phyloP scores from a whole-genome alignment of 2,113 vertebrate species.

The Chlamydotis undulata region DNA sequence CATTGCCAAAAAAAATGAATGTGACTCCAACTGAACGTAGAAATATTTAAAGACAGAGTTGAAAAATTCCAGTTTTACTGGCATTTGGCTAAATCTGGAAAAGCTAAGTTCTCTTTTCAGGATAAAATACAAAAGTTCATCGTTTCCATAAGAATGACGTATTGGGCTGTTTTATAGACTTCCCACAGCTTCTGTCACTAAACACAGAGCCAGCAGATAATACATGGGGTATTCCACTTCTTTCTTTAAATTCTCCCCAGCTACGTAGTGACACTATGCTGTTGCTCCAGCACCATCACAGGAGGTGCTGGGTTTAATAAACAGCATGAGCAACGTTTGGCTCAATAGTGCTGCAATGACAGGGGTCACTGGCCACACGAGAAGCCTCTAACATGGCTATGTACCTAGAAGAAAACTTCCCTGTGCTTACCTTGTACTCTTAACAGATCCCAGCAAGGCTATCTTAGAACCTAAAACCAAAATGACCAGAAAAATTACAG shows the following conservation, averaged over 20 bases:
- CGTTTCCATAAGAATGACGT: background rate
- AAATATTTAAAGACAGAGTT: background rate
- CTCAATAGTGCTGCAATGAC: background rate
- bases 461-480: background rate
- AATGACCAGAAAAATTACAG: background rate
- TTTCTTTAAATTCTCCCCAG: background rate
- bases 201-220: slow-evolving; percentile 22
- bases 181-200: slow-evolving; percentile 37
- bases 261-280: background rate
- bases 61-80: background rate
- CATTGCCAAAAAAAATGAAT: background rate
- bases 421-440: background rate
- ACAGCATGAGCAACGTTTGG: background rate
- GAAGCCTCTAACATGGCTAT: background rate
- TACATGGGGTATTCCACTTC: background rate
- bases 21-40: background rate
- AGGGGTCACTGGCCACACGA: background rate
- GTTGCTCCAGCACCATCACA: background rate
- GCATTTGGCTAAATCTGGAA: background rate
- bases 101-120: background rate
- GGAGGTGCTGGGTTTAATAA: background rate
- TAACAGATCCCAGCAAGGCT: background rate
- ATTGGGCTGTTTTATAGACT: slow-evolving; percentile 35
- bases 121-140: background rate
- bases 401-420: background rate